Percentiles rank a stretch among this genome's conserved stretches.
phyloP scores from a whole-genome alignment of 2,113 vertebrate genomes.

The Colistium nudipinnis region DNA sequence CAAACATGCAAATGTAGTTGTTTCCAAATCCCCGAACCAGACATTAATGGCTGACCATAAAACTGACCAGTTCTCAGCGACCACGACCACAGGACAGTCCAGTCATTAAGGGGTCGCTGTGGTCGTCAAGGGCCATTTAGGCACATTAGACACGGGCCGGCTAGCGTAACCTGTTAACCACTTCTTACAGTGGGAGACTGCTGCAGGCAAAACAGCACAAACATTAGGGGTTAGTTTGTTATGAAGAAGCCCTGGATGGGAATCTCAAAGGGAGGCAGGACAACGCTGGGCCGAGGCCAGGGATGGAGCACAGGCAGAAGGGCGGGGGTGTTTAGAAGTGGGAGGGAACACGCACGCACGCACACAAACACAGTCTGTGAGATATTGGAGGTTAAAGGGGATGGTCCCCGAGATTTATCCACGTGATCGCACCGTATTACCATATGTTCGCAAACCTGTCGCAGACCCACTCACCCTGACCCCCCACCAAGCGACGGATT shows the following conservation, averaged over 20 bases:
- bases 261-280: conserved; percentile 56
- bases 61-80: conserved; percentile 60
- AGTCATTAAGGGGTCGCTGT: conserved; percentile 69
- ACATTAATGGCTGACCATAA: conserved; percentile 59
- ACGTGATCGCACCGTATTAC: conserved; percentile 55
- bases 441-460: conserved; percentile 49
- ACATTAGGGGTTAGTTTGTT: conserved; percentile 60
- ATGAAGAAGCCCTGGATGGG: conserved; percentile 49
- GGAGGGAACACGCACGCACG: conserved; percentile 35
- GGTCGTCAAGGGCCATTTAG: conserved; percentile 62
- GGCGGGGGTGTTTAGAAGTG: conserved; percentile 37
- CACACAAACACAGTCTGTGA: conserved; percentile 2
- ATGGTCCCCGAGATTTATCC: conserved; percentile 62
- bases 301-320: conserved; percentile 38
- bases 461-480: conserved; percentile 38
- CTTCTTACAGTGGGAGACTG: conserved; percentile 55
- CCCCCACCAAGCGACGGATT: conserved; percentile 10
- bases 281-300: conserved; percentile 23
- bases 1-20: conserved; percentile 31
- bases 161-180: conserved; percentile 64
- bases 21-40: conserved; percentile 42
- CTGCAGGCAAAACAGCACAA: conserved; percentile 52
- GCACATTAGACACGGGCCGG: conserved; percentile 62
- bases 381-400: conserved; percentile 39
- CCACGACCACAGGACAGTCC: conserved; percentile 56